Evolutionary conservation across 2,888 invertebrate genomes (phyloP).

Genomic region (Rhingia campestris): DNA sequence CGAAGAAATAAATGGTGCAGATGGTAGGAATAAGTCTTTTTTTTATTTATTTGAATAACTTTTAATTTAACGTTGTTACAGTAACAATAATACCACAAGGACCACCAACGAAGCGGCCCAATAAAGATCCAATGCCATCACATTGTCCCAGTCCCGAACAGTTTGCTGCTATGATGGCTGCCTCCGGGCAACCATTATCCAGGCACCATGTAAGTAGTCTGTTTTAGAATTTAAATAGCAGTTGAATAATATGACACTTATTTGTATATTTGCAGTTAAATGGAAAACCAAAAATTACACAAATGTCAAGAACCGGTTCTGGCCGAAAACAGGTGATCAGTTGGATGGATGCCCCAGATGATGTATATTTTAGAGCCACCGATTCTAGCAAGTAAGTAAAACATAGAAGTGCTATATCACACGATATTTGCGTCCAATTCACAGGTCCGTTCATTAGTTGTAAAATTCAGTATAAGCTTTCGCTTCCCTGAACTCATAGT

Average conservation of each 20-base stretch:
- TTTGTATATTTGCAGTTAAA: conserved; percentile 85
- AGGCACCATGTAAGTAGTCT: conserved; percentile 86
- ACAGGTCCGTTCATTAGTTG: too few relatives aligned
- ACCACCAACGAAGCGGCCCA: conserved; percentile 91
- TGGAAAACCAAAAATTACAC: conserved; percentile 92
- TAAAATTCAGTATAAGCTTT: too few relatives aligned
- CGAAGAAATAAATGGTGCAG: conserved; percentile 87
- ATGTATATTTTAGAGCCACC: conserved; percentile 96
- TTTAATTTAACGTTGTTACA: conserved; percentile 42
- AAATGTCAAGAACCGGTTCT: conserved; percentile 89
- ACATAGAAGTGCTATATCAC: too few relatives aligned
- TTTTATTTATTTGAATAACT: not conserved
- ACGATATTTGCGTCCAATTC: not conserved
- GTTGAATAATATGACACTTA: conserved; percentile 6
- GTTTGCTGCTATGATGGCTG: conserved; percentile 88
- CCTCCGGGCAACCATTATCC: conserved; percentile 87
- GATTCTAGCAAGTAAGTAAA: conserved; percentile 92
- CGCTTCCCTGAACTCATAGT: too few relatives aligned
- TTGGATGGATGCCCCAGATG: conserved; percentile 99
- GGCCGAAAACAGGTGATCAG: conserved; percentile 96
- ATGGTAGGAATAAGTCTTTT: conserved; percentile 76
- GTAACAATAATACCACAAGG: conserved; percentile 80
- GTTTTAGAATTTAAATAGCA: not conserved
- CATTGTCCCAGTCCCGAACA: conserved; percentile 88
- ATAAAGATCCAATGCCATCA: conserved; percentile 89